Evolutionary conservation across 2,797 vertebrate species (phyloP).

Genomic region (Dendrocincla tyrannina): DNA sequence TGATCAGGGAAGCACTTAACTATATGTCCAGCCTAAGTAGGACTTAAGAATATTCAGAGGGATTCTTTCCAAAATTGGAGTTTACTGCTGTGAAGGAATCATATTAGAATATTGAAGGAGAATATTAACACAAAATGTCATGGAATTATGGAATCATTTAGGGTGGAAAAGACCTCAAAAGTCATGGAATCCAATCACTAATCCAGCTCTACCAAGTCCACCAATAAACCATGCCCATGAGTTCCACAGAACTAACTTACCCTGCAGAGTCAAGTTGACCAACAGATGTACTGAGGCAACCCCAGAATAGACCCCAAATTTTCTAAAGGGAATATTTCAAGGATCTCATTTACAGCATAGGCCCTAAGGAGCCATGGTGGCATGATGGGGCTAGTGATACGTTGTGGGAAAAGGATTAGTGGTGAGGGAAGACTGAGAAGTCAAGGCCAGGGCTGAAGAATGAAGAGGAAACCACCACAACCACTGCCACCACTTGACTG

Average conservation of each 20-base stretch:
- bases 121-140: neutral
- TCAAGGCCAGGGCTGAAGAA: neutral
- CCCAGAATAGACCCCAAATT: neutral
- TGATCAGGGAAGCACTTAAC: neutral
- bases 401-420: neutral
- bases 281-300: neutral
- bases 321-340: neutral
- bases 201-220: neutral
- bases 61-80: neutral
- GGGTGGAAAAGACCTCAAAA: neutral
- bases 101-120: neutral
- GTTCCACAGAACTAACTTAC: neutral
- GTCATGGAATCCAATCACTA: neutral
- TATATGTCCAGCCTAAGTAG: neutral
- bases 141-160: neutral
- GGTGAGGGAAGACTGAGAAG: neutral
- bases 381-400: neutral
- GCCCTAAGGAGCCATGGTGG: rapidly evolving
- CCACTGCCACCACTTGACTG: neutral
- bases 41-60: neutral
- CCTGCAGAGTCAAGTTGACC: neutral
- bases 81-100: neutral
- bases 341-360: neutral
- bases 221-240: neutral
- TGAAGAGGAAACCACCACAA: neutral